phyloP scores from a whole-genome alignment of 2,797 vertebrate genomes.

The Dipus sagitta region DNA sequence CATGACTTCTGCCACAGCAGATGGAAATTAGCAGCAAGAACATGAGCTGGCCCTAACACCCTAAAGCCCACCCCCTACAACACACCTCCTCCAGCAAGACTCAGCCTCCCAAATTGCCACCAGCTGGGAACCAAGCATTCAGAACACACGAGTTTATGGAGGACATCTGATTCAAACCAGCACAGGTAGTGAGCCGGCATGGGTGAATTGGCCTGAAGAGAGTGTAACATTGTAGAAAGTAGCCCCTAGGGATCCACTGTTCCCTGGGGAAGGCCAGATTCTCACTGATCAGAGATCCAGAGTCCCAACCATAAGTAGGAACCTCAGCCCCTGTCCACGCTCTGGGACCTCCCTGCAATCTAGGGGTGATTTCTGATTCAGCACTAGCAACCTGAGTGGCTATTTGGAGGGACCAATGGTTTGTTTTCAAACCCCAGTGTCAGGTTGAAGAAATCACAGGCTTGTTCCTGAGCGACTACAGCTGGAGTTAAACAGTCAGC shows the following conservation, averaged over 20 bases:
- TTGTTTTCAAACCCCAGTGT: not conserved
- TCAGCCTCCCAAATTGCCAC: too few relatives aligned
- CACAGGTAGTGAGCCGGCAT: fast-evolving
- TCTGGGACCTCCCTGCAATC: not conserved
- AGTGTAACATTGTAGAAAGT: fast-evolving
- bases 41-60: too few relatives aligned
- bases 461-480: not conserved
- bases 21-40: too few relatives aligned
- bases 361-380: not conserved
- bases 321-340: fast-evolving
- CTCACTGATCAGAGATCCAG: too few relatives aligned
- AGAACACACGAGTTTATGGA: too few relatives aligned
- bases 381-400: not conserved
- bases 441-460: not conserved
- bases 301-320: too few relatives aligned
- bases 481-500: constrained; percentile 47
- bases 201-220: not conserved
- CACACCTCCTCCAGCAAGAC: too few relatives aligned
- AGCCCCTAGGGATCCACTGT: fast-evolving
- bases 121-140: too few relatives aligned
- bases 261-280: not conserved
- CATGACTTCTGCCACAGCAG: too few relatives aligned
- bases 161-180: too few relatives aligned
- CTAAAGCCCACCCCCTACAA: too few relatives aligned
- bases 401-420: not conserved